Percentiles rank a stretch among this genome's conserved stretches.
Evolutionary conservation across 2,888 invertebrate species (phyloP).

Genomic region (Parnassius mnemosyne): DNA sequence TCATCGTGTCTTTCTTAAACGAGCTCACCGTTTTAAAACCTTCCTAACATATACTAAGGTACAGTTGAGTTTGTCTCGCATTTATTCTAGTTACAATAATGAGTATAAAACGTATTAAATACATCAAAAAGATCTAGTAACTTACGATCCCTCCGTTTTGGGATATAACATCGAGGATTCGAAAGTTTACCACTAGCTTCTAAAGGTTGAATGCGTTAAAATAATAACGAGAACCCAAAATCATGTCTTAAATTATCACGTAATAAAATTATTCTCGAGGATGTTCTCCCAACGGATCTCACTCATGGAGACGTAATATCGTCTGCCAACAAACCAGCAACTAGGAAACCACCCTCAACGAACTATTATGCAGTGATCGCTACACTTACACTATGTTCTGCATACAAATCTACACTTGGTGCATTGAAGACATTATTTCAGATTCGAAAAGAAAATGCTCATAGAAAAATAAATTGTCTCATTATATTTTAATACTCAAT

Average conservation of each 20-base stretch:
- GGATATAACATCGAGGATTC: conserved; percentile 18
- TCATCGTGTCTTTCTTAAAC: conserved; percentile 27
- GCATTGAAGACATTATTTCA: conserved; percentile 46
- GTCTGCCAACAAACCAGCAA: no score
- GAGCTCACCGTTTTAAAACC: conserved; percentile 37
- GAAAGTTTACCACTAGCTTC: not conserved
- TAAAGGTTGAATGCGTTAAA: conserved; percentile 5
- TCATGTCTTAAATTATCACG: conserved; percentile 53
- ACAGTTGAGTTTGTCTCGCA: conserved; percentile 50
- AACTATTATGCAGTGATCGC: conserved; percentile 39
- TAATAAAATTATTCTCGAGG: conserved; percentile 39
- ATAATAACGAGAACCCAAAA: conserved; percentile 37
- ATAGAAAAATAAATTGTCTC: conserved; percentile 69
- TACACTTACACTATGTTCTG: conserved; percentile 48
- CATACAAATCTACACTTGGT: conserved; percentile 63
- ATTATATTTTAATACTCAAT: conserved; percentile 53
- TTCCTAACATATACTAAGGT: conserved; percentile 46
- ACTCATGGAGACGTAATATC: not conserved
- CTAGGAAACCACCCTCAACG: conserved; percentile 48
- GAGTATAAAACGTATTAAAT: conserved; percentile 78
- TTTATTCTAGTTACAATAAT: conserved; percentile 63
- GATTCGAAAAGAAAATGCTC: conserved; percentile 50
- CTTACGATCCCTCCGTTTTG: conserved; percentile 50
- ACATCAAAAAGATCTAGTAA: conserved; percentile 70
- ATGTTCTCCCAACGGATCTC: conserved; percentile 41